phyloP scores from a whole-genome alignment of 2,888 invertebrate genomes.

The Aporophyla lueneburgensis region DNA sequence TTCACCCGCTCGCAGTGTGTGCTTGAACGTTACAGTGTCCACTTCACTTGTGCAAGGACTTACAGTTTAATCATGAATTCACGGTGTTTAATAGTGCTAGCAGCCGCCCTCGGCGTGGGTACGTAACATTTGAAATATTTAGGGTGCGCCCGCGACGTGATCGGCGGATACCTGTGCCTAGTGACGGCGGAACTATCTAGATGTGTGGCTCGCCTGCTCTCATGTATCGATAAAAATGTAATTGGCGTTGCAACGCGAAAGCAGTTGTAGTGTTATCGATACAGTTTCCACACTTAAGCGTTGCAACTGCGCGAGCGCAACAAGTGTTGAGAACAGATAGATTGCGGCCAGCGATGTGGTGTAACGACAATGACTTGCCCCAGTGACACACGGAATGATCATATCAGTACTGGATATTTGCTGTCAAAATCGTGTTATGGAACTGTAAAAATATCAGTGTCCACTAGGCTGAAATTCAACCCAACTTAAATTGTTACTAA shows the following conservation, averaged over 20 bases:
- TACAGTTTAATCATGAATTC: slow-evolving; percentile 89
- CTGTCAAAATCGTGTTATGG: not conserved
- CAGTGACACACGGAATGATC: slow-evolving; percentile 63
- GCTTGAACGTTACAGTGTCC: slow-evolving; percentile 89
- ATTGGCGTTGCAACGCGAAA: slow-evolving; percentile 76
- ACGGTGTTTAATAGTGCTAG: slow-evolving; percentile 91
- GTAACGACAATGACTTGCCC: slow-evolving; percentile 72
- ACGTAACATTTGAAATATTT: slow-evolving; percentile 90
- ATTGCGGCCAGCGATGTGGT: slow-evolving; percentile 77
- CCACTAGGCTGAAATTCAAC: not conserved
- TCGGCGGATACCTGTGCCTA: slow-evolving; percentile 65
- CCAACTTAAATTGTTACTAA: not conserved
- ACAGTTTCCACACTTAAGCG: slow-evolving; percentile 76
- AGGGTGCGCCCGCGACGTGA: slow-evolving; percentile 77
- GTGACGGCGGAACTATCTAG: slow-evolving; percentile 70
- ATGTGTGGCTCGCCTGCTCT: slow-evolving; percentile 64
- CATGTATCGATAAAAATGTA: slow-evolving; percentile 69
- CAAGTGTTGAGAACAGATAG: slow-evolving; percentile 77
- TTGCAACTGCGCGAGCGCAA: slow-evolving; percentile 74
- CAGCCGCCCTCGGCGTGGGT: slow-evolving; percentile 93
- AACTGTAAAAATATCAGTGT: slow-evolving; percentile 20
- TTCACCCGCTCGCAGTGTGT: slow-evolving; percentile 91
- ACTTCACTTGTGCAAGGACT: slow-evolving; percentile 88
- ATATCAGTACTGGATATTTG: slow-evolving; percentile 35
- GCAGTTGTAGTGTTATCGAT: slow-evolving; percentile 79